Base-by-base conservation (phyloP, 2,797 vertebrate species). In the Aldrovandia affinis region DNA sequence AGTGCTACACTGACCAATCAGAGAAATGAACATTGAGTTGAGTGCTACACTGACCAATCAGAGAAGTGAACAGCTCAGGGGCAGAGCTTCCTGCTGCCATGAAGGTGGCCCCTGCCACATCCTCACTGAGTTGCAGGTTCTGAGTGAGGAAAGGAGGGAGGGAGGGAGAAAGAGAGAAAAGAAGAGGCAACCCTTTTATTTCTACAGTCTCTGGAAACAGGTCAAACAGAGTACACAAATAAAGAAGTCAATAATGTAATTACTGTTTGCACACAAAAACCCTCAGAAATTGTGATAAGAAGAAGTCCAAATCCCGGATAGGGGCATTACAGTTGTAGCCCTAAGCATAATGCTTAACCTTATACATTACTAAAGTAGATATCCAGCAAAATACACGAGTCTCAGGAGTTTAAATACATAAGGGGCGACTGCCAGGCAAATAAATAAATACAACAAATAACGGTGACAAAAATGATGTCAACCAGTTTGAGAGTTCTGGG, bases 41-140 rank as follows among this genome's bases (percentile, higher is more conserved):
- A 83, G 59, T 4, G 0, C 9, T 57, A 61, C 55, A 94, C 94
- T 93, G 83, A 96, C 96, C 96, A 90, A 96, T 96, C 88, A 96
- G 87, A 83, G 96, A 96, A 54, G 96, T 96, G 90, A 96, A 96
- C 42, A 96, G 95, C 89, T 96, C 96, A 0, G 96, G 96, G 80
- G 96, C 96, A 0, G 96, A 96, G 92, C 96, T 96, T 47, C 96
- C 96, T 2, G 96, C 96, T 78, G 96, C 96, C 96, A 96, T 96
- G 87, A 96, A 96, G 59, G 96, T 96, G 84, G 96, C 96, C 68
- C 96, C 96, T 0, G 96, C 96, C 86, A 96, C 96, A 91, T 96
- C 96, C 89, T 96, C 94, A 90, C 95, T 96, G 85, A 96, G 93
- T 54, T 96, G 92, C 20, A 96, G 92, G 87, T 96, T 96, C 96